These are phyloP conservation scores for Stegostoma tigrinum DNA, from an alignment of 2,113 vertebrate genomes.

Conservation along the genomic window DNA sequence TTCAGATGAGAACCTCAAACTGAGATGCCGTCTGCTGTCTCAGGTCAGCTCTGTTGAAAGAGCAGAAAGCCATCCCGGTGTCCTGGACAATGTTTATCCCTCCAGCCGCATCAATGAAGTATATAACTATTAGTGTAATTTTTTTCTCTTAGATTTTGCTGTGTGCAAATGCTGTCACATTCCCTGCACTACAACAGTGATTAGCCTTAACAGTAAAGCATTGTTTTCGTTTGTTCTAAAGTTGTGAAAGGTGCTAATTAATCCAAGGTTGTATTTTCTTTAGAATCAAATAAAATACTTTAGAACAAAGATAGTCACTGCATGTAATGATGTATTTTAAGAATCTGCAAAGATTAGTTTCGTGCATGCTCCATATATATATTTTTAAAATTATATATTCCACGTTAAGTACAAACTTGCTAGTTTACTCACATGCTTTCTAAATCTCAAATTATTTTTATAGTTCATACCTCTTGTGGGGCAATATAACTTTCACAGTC, in stretches of 20 bases:
- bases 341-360: neutral
- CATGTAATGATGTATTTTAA: neutral
- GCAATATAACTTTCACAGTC: neutral
- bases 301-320: neutral
- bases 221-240: neutral
- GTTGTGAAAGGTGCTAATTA: neutral
- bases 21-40: neutral
- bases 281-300: neutral
- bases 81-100: neutral
- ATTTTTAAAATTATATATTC: neutral
- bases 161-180: neutral
- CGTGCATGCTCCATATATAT: neutral
- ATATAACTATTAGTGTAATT: neutral
- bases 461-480: neutral
- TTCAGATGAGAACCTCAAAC: neutral
- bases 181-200: neutral
- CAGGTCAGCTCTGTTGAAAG: neutral
- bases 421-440: neutral
- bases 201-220: neutral
- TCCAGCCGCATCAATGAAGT: neutral
- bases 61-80: neutral
- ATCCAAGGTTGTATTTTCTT: neutral
- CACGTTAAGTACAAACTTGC: neutral
- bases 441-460: neutral
- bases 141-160: neutral